These are phyloP conservation scores for Labeo rohita DNA, from an alignment of 2,113 vertebrate species.

Conservation along the genomic window DNA sequence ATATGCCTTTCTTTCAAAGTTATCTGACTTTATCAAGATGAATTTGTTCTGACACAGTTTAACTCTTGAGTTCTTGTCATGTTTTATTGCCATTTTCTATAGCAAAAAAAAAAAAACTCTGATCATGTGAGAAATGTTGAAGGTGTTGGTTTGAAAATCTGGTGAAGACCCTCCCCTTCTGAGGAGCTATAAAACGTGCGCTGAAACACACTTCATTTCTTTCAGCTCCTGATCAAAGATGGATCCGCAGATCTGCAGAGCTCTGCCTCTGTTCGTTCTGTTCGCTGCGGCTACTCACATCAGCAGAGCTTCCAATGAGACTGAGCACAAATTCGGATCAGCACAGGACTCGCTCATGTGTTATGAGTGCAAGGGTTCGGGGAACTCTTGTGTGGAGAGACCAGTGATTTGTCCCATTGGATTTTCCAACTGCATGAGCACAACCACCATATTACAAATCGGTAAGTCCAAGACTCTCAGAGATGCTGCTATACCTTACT, in stretches of 20 bases:
- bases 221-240: neutral
- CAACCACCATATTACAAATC: neutral
- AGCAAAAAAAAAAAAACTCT: no score
- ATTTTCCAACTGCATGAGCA: neutral
- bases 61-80: no score
- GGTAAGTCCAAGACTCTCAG: neutral
- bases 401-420: neutral
- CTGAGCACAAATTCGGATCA: neutral
- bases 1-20: no score
- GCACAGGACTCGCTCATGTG: neutral
- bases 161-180: neutral
- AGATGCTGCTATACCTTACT: neutral
- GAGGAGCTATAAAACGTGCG: neutral
- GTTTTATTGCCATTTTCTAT: no score
- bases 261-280: neutral
- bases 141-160: no score
- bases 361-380: neutral
- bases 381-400: neutral
- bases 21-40: no score
- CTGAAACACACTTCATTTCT: neutral
- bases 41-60: no score
- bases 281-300: accelerated
- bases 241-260: neutral
- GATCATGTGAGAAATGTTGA: no score
- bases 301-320: neutral